Conservation (phyloP, 92 coral and sea anemone species). For the Palythoa grandiflora region DNA sequence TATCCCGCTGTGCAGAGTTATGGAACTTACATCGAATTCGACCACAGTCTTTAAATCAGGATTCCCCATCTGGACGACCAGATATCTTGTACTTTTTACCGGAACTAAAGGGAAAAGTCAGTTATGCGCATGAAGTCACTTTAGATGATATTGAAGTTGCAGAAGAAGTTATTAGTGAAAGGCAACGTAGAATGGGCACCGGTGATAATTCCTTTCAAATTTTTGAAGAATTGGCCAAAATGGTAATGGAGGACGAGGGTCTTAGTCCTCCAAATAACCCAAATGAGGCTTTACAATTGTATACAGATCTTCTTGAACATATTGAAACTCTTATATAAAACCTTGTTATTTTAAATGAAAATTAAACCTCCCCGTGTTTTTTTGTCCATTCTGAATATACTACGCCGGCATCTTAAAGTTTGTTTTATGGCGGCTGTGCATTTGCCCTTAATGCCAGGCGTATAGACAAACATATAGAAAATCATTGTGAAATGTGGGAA, state of each 20-base stretch:
- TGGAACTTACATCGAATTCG: conserved; percentile 42
- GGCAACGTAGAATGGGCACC: conserved; percentile 1
- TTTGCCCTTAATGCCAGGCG: background rate
- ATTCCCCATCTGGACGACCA: conserved; percentile 24
- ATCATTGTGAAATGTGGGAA: no score
- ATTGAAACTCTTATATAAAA: conserved; percentile 5
- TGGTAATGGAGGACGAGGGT: conserved; percentile 48
- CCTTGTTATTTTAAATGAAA: background rate
- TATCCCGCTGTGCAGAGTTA: conserved; percentile 39
- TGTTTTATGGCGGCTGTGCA: background rate
- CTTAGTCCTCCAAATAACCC: conserved; percentile 50
- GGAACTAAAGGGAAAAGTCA: conserved; percentile 20
- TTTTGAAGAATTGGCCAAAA: conserved; percentile 23
- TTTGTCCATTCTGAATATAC: background rate
- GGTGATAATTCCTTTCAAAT: conserved; percentile 9
- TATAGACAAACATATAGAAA: background rate
- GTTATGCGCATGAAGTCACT: background rate
- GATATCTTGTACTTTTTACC: conserved; percentile 27
- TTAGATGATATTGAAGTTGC: conserved; percentile 19
- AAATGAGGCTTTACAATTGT: conserved; percentile 54
- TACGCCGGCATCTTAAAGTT: background rate
- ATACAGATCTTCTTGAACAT: conserved; percentile 39
- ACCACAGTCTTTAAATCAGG: conserved; percentile 28
- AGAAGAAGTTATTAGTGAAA: conserved; percentile 20
- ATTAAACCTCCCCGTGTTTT: conserved; percentile 14